Conservation (phyloP, 35 echinoderm and acorn worm genomes). For the Patiria miniata region DNA sequence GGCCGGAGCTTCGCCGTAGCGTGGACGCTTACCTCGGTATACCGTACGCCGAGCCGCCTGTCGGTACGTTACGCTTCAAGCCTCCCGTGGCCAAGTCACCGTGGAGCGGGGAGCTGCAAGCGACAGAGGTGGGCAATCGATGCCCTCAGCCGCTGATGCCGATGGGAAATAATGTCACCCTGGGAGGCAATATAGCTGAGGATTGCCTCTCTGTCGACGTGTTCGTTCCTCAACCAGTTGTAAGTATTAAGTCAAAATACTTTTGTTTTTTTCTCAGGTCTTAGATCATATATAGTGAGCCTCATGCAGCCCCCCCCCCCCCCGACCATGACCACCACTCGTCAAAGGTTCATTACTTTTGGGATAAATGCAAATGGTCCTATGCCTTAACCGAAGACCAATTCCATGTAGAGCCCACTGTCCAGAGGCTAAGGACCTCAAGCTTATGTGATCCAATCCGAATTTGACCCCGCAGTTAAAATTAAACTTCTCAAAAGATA, state of each 20-base stretch:
- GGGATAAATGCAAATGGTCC: no score
- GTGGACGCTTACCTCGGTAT: conserved; percentile 48
- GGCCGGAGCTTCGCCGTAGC: background rate
- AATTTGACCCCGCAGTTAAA: background rate
- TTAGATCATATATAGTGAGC: background rate
- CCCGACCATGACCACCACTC: background rate
- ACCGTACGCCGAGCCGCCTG: conserved; percentile 63
- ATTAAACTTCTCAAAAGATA: no score
- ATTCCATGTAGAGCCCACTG: background rate
- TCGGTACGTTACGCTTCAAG: conserved; percentile 48
- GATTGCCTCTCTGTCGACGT: conserved; percentile 83
- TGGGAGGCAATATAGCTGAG: conserved; percentile 32
- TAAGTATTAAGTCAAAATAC: background rate
- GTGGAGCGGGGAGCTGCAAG: conserved; percentile 13
- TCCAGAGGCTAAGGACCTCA: background rate
- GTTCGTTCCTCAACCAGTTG: conserved; percentile 45
- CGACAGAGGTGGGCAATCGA: background rate
- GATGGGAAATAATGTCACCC: background rate
- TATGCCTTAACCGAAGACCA: background rate
- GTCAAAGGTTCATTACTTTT: no score
- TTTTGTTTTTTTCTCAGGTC: background rate
- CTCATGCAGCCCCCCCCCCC: background rate
- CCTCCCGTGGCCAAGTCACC: conserved; percentile 39
- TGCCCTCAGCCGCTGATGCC: background rate
- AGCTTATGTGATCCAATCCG: background rate